Evolutionary conservation across 2,797 vertebrate genomes (phyloP), one percentile per base, ranked within the genome.

Genomic region (Sebastes cheni): DNA sequence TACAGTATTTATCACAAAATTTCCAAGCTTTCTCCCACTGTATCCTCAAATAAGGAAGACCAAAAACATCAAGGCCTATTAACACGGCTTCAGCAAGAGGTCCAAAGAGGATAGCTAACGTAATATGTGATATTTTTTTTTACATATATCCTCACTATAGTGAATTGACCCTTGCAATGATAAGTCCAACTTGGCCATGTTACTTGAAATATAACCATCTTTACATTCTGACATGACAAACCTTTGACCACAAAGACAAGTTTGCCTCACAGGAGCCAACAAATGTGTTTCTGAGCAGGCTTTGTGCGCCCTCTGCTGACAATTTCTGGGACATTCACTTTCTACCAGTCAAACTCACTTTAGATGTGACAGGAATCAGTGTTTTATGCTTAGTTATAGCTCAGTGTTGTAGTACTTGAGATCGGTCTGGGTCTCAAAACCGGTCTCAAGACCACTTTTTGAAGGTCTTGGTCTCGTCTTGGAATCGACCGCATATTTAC

Each of bases 221-320:
- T 9, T 60, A 20, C 3, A 8, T 39, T 76, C n/a, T 64, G 13
- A 64, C 29, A 29, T 70, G 4, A 11, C 55, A 70, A 30, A 67
- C 54, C 5, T 65, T 62, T 75, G 5, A 54, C 30, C 54, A 58
- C 18, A 36, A 56, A 50, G 23, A 42, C 29, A 61, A 46, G 13
- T n/a, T 52, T 64, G 8, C 22, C 60, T 67, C 10, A 59, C 42
- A 60, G 8, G 3, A 2, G 25, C 8, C 25, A 58, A 2, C 18
- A 34, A 9, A 60, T 64, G 30, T 65, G n/a, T 68, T 72, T 65
- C 20, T 78, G 6, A 81, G 68, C 60, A 72, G 86, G 69, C 68
- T 60, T 85, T 86, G 86, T 72, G 62, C 60, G 54, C 90, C 92
- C 84, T 90, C 94, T 94, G 81, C 82, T 93, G 94, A 30, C 65